Evolutionary conservation across 2,113 vertebrate genomes (phyloP).

Genomic region (Miniopterus natalensis): DNA sequence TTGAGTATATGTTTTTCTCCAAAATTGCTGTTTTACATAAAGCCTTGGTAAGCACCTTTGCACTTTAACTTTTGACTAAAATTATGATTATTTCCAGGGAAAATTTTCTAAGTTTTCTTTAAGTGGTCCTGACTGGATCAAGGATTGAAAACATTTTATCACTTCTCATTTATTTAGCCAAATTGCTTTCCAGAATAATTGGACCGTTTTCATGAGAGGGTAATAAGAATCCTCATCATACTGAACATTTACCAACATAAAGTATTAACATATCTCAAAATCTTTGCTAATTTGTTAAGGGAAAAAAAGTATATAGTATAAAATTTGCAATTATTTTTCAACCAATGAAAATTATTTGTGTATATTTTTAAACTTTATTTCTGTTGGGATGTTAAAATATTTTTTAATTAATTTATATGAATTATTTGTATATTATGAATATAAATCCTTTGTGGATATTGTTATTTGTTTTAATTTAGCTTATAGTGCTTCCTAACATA

Average conservation of each 20-base stretch:
- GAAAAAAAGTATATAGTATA: not conserved
- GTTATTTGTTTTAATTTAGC: constrained; percentile 46
- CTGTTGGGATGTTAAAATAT: not conserved
- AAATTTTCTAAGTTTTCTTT: not conserved
- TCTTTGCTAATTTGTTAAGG: constrained; percentile 18
- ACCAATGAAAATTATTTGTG: not conserved
- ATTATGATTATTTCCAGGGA: not conserved
- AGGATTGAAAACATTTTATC: constrained; percentile 40
- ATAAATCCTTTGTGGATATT: not conserved
- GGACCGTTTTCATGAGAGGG: not conserved
- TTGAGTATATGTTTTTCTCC: not conserved
- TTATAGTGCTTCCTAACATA: not conserved
- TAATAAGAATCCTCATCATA: not conserved
- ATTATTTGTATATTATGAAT: constrained; percentile 37
- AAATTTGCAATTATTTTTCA: constrained; percentile 30
- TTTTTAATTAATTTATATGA: constrained; percentile 4
- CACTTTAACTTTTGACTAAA: not conserved
- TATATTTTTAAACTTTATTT: constrained; percentile 21
- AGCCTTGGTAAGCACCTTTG: not conserved
- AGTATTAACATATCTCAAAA: not conserved
- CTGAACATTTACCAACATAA: constrained; percentile 1
- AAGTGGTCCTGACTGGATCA: not conserved
- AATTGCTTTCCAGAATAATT: not conserved
- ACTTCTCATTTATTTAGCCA: constrained; percentile 23
- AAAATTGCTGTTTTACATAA: constrained; percentile 17